Evolutionary conservation across 2,113 vertebrate genomes (phyloP).

Genomic region (Myrmophylax atrothorax): DNA sequence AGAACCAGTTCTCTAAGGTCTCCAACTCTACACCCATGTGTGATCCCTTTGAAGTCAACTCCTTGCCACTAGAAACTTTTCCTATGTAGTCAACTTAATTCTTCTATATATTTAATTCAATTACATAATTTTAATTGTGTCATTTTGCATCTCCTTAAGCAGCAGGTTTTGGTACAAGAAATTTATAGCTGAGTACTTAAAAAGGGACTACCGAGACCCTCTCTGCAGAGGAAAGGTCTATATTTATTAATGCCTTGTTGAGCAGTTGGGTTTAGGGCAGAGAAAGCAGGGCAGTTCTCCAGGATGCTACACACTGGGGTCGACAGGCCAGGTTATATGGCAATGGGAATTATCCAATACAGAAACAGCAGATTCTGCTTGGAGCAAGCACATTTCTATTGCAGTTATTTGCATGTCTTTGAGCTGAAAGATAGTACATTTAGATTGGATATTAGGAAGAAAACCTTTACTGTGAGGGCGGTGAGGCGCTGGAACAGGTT

Average conservation of each 20-base stretch:
- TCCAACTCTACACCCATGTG: not conserved
- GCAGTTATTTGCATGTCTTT: not conserved
- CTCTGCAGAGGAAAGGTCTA: not conserved
- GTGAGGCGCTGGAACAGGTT: not conserved
- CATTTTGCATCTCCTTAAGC: not conserved
- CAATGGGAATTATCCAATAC: not conserved
- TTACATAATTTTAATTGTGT: not conserved
- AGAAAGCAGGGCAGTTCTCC: not conserved
- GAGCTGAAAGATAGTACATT: not conserved
- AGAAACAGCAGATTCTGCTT: not conserved
- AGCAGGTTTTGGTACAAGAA: not conserved
- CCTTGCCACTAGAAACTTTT: not conserved
- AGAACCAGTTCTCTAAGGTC: not conserved
- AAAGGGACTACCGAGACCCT: not conserved
- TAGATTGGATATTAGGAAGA: not conserved
- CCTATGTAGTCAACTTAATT: not conserved
- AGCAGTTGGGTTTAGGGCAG: not conserved
- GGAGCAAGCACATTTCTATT: not conserved
- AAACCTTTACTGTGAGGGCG: not conserved
- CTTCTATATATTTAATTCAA: conserved; percentile 14
- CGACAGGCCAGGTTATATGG: not conserved
- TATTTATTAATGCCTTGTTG: not conserved
- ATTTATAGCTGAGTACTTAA: not conserved
- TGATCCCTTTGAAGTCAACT: not conserved
- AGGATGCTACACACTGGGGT: not conserved